Percentiles rank a stretch among this genome's conserved stretches.
Conservation (phyloP, 2,113 vertebrate genomes). For the Laticauda colubrina region DNA sequence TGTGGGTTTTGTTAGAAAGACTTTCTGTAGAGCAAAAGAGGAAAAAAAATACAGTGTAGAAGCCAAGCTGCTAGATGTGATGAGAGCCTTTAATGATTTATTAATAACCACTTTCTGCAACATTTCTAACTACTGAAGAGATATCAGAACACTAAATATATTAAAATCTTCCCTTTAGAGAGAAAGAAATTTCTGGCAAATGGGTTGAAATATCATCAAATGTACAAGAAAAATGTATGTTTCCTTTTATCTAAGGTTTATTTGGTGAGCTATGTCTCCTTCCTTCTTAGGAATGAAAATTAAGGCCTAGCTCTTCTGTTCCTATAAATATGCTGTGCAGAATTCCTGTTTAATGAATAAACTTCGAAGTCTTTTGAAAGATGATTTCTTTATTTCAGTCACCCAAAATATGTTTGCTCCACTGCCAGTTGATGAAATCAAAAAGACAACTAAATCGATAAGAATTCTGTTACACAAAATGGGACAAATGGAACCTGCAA, state of each 20-base stretch:
- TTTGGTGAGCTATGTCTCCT: conserved; percentile 5
- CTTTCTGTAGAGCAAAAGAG: conserved; percentile 43
- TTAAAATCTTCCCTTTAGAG: conserved; percentile 37
- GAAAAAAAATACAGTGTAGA: conserved; percentile 17
- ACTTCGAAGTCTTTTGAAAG: background rate
- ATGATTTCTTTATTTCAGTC: background rate
- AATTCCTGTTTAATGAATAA: background rate
- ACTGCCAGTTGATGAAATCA: background rate
- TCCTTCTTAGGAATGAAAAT: conserved; percentile 1
- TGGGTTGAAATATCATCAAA: conserved; percentile 33
- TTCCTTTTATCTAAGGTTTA: background rate
- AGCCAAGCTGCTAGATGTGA: conserved; percentile 52
- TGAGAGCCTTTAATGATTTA: conserved; percentile 67
- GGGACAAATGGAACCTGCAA: background rate
- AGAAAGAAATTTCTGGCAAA: conserved; percentile 2
- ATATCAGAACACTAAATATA: conserved; percentile 57
- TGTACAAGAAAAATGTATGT: background rate
- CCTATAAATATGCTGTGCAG: background rate
- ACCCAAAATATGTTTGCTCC: background rate
- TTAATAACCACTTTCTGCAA: conserved; percentile 65
- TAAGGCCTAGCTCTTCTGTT: background rate
- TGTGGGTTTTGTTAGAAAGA: conserved; percentile 20
- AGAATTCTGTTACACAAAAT: background rate
- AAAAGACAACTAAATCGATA: background rate
- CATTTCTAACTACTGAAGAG: conserved; percentile 55